Conservation (phyloP, 2,888 invertebrate species). For the Thereva nobilitata region DNA sequence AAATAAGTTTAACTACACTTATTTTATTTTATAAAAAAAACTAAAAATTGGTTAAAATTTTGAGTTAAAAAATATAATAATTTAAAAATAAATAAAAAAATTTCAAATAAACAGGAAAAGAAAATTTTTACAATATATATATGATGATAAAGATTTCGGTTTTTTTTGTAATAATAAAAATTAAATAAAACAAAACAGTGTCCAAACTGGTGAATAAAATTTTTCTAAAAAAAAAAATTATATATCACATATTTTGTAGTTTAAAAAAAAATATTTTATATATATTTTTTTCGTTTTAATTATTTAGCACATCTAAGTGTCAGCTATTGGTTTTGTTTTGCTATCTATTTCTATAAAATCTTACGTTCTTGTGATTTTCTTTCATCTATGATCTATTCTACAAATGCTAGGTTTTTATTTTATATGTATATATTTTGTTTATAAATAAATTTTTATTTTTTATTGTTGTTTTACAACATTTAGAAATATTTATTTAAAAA, state of each 20-base stretch:
- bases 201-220: slow-evolving; percentile 42
- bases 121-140: too few relatives aligned
- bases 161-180: slow-evolving; percentile 33
- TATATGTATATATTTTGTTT: too few relatives aligned
- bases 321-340: background rate
- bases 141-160: too few relatives aligned
- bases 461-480: too few relatives aligned
- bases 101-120: too few relatives aligned
- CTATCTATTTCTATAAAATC: slow-evolving; percentile 15
- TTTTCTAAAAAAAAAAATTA: slow-evolving; percentile 35
- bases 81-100: too few relatives aligned
- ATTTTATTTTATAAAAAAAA: too few relatives aligned
- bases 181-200: slow-evolving; percentile 37
- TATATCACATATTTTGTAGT: slow-evolving; percentile 24
- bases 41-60: too few relatives aligned
- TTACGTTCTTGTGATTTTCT: slow-evolving; percentile 4
- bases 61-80: too few relatives aligned
- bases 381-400: slow-evolving; percentile 32
- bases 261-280: background rate
- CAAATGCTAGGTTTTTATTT: slow-evolving; percentile 16
- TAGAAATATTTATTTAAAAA: too few relatives aligned
- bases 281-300: slow-evolving; percentile 17
- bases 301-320: slow-evolving; percentile 29
- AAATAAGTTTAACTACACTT: too few relatives aligned
- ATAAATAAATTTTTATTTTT: too few relatives aligned